Base-by-base conservation (phyloP, 1,140 invertebrate species). In the Asobara japonica region DNA sequence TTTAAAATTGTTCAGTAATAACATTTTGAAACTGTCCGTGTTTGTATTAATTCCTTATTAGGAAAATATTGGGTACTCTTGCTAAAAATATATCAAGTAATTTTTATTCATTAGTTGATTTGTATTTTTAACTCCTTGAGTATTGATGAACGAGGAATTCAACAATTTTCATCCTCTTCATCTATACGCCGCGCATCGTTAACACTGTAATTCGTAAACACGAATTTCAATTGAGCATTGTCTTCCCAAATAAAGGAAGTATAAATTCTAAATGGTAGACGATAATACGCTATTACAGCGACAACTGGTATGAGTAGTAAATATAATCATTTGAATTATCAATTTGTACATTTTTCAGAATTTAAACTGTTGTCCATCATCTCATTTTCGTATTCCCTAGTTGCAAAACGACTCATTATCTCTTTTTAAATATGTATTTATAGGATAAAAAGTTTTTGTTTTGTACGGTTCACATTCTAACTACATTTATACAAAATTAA, bases 291-390 rank as follows among this genome's bases (percentile, higher is more conserved):
- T 69, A 61, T 36, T n/a, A 61, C 51, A 27, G 18, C 27, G 61
- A 71, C 33, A 11, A 67, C 31, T 45, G 20, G 18, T 69, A 73
- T 77, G 76, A 16, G 41, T 18, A 45, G 41, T 45, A 45, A 45
- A 74, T 80, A 82, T 80, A 82, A 80, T 82, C 79, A 80, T 79
- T 77, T 81, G 79, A 68, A 75, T 71, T 70, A 70, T 51, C 74
- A 71, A 76, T 74, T 82, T 81, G 80, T 83, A 82, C 77, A 80
- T 78, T 75, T 56, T 70, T 76, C 73, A n/a, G n/a, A 77, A 78
- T 73, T 76, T 79, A 68, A 31, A 45, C 33, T 78, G 78, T 76
- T 74, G 79, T 78, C 71, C 72, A 69, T 73, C 69, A 73, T 65
- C 75, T 77, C 71, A 65, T 74, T 73, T 29, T 13, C 51, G 16